Percentiles rank a stretch among this genome's conserved stretches.
Conservation (phyloP, 2,888 invertebrate genomes). For the Callinectes sapidus region DNA sequence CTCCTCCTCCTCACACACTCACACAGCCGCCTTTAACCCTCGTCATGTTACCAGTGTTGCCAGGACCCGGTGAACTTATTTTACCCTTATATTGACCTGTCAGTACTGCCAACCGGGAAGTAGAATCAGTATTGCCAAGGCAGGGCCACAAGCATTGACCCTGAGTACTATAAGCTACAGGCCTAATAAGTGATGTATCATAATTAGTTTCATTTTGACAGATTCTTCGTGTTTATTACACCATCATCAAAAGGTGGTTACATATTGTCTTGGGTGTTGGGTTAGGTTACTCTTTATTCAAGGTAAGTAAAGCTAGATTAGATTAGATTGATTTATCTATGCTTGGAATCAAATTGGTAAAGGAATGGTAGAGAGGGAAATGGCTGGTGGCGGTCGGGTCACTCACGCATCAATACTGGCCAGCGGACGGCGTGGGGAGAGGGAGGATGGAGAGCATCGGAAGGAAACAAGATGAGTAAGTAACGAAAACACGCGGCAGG, state of each 20-base stretch:
- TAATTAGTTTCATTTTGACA: not conserved
- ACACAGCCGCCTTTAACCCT: slow-evolving; percentile 34
- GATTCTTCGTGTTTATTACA: not conserved
- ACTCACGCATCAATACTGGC: slow-evolving; percentile 22
- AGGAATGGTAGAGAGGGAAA: not conserved
- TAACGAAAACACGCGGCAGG: not conserved
- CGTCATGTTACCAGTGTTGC: slow-evolving; percentile 37
- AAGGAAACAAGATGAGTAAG: slow-evolving; percentile 3
- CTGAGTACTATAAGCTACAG: not conserved
- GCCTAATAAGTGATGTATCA: not conserved
- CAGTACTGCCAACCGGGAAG: slow-evolving; percentile 31
- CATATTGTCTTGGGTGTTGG: not conserved
- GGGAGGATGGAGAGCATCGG: not conserved
- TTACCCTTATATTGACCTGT: slow-evolving; percentile 35
- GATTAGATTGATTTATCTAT: not conserved
- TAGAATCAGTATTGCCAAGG: not conserved
- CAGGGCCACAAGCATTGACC: not conserved
- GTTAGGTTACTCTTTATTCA: not conserved
- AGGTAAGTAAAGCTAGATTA: not conserved
- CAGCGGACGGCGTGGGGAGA: not conserved
- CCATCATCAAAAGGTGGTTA: not conserved
- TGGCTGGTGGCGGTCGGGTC: not conserved
- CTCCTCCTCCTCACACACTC: slow-evolving; percentile 8
- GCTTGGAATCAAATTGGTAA: not conserved
- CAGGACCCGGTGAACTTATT: slow-evolving; percentile 35